Base-by-base conservation (phyloP, 2,113 vertebrate genomes). In the Aegithalos caudatus region DNA sequence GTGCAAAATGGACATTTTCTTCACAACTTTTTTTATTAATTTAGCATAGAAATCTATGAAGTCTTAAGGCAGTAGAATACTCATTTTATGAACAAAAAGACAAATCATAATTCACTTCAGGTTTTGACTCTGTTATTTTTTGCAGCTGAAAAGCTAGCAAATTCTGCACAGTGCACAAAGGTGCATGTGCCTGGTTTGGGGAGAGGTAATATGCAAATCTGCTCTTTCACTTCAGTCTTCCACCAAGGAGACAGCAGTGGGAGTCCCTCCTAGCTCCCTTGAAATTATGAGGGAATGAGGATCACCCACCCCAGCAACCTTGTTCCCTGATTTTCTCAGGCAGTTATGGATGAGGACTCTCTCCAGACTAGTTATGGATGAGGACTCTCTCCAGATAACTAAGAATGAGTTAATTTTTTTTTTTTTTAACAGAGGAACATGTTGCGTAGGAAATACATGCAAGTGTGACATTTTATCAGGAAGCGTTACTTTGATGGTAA, bases 1-100 rank as follows among this genome's bases (percentile, higher is more conserved):
- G 93, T 78, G 60, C 71, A 96, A 95, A 97, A 67, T 38, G 92
- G 91, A 90, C 79, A 92, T 86, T 88, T 95, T 92, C 90, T 86
- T 56, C 31, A 50, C 54, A 86, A 51, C 91, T 84, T 94, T 94
- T 54, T 54, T 40, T 11, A 81, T 92, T 97, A 97, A 93, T 95
- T 96, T 79, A 86, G 57, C 48, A 95, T 79, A 90, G 86, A 88
- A 94, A 71, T 88, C n/a, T 73, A 76, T 81, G 57, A 74, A 90
- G 86, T 82, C 56, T 37, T 53, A 86, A 66, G 25, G 24, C 53
- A 66, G 48, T 83, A 40, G 51, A 76, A 87, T 71, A 62, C 25
- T 89, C 56, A 44, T 86, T n/a, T 92, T 22, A 85, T 31, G 44
- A 47, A 61, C 66, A 51, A 66, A 78, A 83, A 44, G 38, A 86